Evolutionary conservation across 2,888 invertebrate species (phyloP), one percentile per base, ranked within the genome.

Genomic region (Pimpla rufipes): DNA sequence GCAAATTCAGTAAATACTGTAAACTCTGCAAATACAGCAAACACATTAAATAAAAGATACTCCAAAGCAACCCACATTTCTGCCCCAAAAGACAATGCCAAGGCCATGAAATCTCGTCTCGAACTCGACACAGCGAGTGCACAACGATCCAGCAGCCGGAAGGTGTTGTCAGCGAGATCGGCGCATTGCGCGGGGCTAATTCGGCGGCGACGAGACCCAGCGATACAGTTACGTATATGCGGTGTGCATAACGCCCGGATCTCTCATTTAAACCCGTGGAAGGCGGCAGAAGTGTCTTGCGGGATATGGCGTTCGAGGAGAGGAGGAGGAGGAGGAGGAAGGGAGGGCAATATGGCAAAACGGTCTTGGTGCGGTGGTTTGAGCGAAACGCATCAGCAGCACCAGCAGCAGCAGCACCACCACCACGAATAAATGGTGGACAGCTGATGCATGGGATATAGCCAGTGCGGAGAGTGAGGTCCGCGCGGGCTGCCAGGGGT

Each of bases 401-500:
- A 3, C 29, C 29, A 29, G 29, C 29, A 29, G 29, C 29, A 29
- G 29, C 37, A 37, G 18, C 29, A 67, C 45, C 70, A 67, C 70
- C 45, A 83, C 79, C 59, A 71, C 71, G 83, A 83, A 83, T 83
- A 83, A 86, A 86, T 85, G 81, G 77, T 78, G 76, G 89, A 89
- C 88, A 88, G 88, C 87, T 88, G 89, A 90, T 90, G 89, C 87
- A 87, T 81, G 89, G 88, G 67, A 83, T 57, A 90, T 86, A 88
- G 89, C 88, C 85, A 89, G 87, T 87, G 88, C 87, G 85, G 86
- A 87, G 88, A 87, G 88, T 67, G 81, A 81, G 74, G 79, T 81
- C 80, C 74, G 45, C 67, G 55, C 87, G 87, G 84, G 86, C 81
- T 81, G 82, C 75, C 90, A 90, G 92, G 92, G 92, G 90, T 92